Percentiles rank a stretch among this genome's conserved stretches.
Evolutionary conservation across 2,113 vertebrate species (phyloP).

Genomic region (Chloebia gouldiae): DNA sequence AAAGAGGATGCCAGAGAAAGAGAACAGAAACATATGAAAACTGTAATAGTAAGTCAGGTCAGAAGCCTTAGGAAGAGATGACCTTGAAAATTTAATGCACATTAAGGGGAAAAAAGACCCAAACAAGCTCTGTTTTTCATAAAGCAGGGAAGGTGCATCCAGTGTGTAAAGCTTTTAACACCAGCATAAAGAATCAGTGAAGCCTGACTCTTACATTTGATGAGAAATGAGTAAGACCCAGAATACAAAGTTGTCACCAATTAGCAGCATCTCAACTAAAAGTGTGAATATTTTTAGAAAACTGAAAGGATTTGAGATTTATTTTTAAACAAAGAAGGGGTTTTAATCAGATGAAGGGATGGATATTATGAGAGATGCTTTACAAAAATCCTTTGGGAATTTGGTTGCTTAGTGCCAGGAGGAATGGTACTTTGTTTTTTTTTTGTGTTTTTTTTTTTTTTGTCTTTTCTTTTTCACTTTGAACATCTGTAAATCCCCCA

Average conservation of each 20-base stretch:
- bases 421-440: not conserved
- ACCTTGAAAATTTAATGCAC: constrained; percentile 1
- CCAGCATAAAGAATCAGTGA: not conserved
- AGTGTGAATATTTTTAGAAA: constrained; percentile 36
- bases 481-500: not conserved
- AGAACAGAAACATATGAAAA: not conserved
- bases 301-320: not conserved
- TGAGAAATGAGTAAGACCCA: constrained; percentile 8
- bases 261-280: constrained; percentile 28
- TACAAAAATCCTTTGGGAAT: not conserved
- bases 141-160: not conserved
- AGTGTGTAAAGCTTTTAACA: not conserved
- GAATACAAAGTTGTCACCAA: constrained; percentile 48
- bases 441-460: not conserved
- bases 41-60: not conserved
- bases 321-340: constrained; percentile 9
- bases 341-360: not conserved
- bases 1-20: not conserved
- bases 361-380: not conserved
- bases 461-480: not conserved
- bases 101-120: not conserved
- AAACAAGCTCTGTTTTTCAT: not conserved
- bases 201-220: constrained; percentile 25
- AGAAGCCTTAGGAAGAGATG: not conserved
- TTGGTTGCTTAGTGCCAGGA: not conserved